phyloP scores from a whole-genome alignment of 2,888 invertebrate genomes.

The Trichopoda pennipes region DNA sequence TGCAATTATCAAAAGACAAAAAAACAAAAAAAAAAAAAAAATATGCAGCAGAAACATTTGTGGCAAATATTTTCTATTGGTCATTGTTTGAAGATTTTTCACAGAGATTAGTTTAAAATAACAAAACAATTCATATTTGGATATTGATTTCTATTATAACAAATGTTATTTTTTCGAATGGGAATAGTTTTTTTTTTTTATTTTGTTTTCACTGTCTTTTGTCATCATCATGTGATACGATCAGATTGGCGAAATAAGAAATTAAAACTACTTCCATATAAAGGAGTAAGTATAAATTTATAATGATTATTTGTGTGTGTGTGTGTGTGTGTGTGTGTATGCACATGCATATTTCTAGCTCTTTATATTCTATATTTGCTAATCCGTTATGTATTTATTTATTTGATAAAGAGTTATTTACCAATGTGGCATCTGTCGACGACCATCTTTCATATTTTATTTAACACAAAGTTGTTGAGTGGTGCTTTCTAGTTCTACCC shows the following conservation, averaged over 20 bases:
- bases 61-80: constrained; percentile 9
- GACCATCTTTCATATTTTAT: constrained; percentile 39
- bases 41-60: constrained; percentile 9
- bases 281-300: background rate
- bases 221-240: constrained; percentile 7
- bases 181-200: background rate
- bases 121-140: constrained; percentile 37
- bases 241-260: constrained; percentile 22
- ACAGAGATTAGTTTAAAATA: constrained; percentile 64
- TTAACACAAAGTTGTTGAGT: constrained; percentile 20
- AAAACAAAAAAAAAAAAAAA: background rate
- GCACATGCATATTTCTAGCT: background rate
- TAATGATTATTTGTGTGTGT: background rate
- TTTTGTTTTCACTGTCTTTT: constrained; percentile 28
- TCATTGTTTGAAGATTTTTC: constrained; percentile 65
- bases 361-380: constrained; percentile 33
- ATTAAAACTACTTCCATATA: background rate
- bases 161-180: constrained; percentile 31
- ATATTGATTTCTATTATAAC: constrained; percentile 47
- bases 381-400: constrained; percentile 30
- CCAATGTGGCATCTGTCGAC: constrained; percentile 54
- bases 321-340: too few species aligned
- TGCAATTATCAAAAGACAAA: constrained; percentile 55
- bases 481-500: constrained; percentile 9
- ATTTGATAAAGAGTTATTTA: constrained; percentile 43